phyloP scores from a whole-genome alignment of 2,113 vertebrate species.

The Colossoma macropomum region DNA sequence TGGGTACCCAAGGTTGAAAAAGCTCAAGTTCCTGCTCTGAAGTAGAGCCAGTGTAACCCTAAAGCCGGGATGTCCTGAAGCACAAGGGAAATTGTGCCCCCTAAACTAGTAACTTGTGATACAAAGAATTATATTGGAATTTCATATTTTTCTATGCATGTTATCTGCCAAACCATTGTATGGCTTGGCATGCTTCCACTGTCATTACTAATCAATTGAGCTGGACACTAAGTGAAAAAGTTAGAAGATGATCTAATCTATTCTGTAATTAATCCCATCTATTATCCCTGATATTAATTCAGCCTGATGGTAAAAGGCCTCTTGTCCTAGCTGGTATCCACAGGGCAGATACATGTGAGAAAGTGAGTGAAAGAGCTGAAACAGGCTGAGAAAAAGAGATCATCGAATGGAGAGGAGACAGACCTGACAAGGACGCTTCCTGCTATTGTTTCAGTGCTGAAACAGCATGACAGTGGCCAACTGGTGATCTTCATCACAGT shows the following conservation, averaged over 20 bases:
- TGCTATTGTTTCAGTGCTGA: slow-evolving; percentile 32
- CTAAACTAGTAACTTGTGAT: background rate
- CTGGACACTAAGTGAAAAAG: slow-evolving; percentile 1
- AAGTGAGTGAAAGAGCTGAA: background rate
- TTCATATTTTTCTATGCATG: background rate
- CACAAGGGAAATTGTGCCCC: background rate
- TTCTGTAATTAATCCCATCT: slow-evolving; percentile 1
- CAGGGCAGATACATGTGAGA: slow-evolving; percentile 13
- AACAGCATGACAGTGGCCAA: background rate
- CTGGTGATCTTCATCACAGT: background rate
- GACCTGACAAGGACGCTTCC: slow-evolving; percentile 19
- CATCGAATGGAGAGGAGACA: background rate
- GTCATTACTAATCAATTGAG: background rate
- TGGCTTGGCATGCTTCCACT: slow-evolving; percentile 12
- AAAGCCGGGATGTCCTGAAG: background rate
- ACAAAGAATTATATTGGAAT: background rate
- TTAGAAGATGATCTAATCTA: background rate
- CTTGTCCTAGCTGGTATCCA: background rate
- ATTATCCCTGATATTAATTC: slow-evolving; percentile 8
- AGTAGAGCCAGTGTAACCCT: slow-evolving; percentile 51
- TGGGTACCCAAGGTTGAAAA: slow-evolving; percentile 39
- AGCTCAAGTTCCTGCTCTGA: slow-evolving; percentile 57
- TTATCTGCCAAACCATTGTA: background rate
- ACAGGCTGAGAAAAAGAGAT: slow-evolving; percentile 8
- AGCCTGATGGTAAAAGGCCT: background rate